Evolutionary conservation across 2,113 vertebrate species (phyloP), one percentile per base, ranked within the genome.

Genomic region (Prionailurus viverrinus): DNA sequence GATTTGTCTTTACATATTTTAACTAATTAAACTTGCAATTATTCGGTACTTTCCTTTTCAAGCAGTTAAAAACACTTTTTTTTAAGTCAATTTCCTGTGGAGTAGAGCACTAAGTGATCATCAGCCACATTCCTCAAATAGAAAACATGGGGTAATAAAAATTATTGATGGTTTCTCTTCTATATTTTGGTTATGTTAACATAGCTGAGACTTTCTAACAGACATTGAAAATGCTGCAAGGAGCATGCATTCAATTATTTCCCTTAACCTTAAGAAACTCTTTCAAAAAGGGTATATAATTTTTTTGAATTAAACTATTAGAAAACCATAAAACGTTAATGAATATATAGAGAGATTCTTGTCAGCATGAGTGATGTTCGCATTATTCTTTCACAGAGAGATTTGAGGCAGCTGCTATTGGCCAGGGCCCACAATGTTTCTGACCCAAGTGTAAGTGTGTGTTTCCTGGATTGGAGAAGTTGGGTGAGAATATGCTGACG

Each of bases 11-110:
- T 95, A 91, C 82, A 94, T 95, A 96, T 98, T 98, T 96, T 95
- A 94, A 78, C 95, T 96, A 94, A 97, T 98, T 96, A 94, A 96
- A 97, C 69, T 85, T 95, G 81, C 71, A 97, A 97, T 97, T 95
- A 97, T 96, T 98, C 93, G 97, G 80, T 79, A 93, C 91, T 93
- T 91, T 96, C 53, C 68, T 94, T 45, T 96, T 84, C 94, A 85
- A 93, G 53, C 53, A 96, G 73, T 96, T 93, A 91, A 86, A 85
- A 84, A 80, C 29, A 82, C 76, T 88, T 89, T 95, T 95, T 73
- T 95, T 95, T 66, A 89, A 86, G 85, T 94, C 65, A 96, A 82
- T 97, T 98, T 95, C 61, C 78, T 95, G 58, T 89, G 89, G 82
- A 96, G 94, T 53, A 74, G 23, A 94, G 84, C 84, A 84, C 55